Percentiles rank a stretch among this genome's conserved stretches.
Conservation (phyloP, 1,140 invertebrate genomes). For the Anoplolepis gracilipes region DNA sequence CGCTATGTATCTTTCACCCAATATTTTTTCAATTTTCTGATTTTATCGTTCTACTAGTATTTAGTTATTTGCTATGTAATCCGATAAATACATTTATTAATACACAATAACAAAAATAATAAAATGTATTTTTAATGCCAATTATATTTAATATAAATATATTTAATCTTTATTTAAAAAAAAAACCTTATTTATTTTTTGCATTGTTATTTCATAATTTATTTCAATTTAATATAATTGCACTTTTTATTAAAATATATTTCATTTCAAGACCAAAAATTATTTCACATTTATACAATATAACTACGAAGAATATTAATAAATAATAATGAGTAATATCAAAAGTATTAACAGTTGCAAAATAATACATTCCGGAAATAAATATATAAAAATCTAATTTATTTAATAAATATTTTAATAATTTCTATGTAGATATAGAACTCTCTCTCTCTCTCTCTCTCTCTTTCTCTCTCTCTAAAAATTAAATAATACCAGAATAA, state of each 20-base stretch:
- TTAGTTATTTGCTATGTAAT: background rate
- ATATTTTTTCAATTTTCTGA: background rate
- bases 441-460: no score
- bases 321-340: no score
- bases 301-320: no score
- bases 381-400: no score
- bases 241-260: background rate
- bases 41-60: background rate
- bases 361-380: background rate
- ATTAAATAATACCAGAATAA: no score
- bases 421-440: no score
- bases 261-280: background rate
- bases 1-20: conserved; percentile 22
- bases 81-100: background rate
- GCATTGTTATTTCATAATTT: background rate
- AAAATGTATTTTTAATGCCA: background rate
- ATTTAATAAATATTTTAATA: no score
- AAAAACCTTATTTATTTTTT: background rate
- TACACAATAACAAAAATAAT: background rate
- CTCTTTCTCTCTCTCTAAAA: no score
- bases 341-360: no score
- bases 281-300: no score
- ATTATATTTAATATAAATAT: background rate
- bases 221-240: background rate
- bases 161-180: background rate